phyloP scores from a whole-genome alignment of 2,113 vertebrate genomes.

The Alectura lathami region DNA sequence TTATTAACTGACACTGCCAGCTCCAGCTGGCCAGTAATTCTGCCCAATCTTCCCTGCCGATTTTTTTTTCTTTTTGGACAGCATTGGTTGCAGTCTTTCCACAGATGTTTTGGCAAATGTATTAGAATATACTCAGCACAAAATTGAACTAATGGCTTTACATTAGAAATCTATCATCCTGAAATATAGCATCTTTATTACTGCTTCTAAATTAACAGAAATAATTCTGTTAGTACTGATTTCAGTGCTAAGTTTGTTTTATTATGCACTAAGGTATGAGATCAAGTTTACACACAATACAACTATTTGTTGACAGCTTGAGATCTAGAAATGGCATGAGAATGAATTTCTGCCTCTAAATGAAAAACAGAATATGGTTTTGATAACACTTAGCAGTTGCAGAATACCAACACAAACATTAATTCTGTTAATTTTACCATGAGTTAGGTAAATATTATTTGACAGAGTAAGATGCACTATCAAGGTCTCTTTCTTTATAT shows the following conservation, averaged over 20 bases:
- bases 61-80: neutral
- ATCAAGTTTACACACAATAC: neutral
- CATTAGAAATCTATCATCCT: neutral
- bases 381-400: neutral
- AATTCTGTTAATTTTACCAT: neutral
- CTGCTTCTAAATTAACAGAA: neutral
- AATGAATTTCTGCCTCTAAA: neutral
- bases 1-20: neutral
- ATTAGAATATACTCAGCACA: neutral
- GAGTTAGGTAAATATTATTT: neutral
- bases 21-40: neutral
- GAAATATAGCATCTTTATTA: rapidly evolving
- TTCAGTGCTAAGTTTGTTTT: neutral
- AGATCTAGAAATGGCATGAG: neutral
- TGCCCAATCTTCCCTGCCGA: neutral
- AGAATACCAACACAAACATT: neutral
- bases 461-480: neutral
- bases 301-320: neutral
- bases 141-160: neutral
- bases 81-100: rapidly evolving
- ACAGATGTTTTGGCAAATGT: neutral
- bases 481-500: neutral
- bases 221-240: neutral
- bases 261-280: neutral
- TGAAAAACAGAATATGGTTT: neutral